Conservation (phyloP, 2,797 vertebrate species). For the Dipus sagitta region DNA sequence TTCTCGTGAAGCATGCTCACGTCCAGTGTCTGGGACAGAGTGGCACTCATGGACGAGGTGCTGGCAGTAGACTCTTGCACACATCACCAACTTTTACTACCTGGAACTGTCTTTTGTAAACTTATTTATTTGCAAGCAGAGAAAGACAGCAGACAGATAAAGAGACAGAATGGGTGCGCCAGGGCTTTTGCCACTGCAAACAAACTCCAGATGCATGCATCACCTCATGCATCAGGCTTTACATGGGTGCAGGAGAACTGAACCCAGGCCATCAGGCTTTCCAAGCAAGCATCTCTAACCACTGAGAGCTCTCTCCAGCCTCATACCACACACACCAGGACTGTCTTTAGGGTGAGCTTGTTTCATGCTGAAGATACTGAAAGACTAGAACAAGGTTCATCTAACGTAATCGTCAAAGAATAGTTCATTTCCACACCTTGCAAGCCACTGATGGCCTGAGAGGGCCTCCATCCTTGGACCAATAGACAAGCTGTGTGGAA, state of each 20-base stretch:
- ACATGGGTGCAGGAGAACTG: too few relatives aligned
- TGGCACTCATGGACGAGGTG: neutral
- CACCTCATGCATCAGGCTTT: too few relatives aligned
- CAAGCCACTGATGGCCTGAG: neutral
- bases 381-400: neutral
- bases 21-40: neutral
- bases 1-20: neutral
- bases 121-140: too few relatives aligned
- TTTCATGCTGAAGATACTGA: slow-evolving; percentile 14
- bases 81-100: neutral
- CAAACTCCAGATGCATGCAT: too few relatives aligned
- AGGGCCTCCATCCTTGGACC: neutral
- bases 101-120: too few relatives aligned
- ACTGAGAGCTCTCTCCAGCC: too few relatives aligned
- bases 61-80: neutral
- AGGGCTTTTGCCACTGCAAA: too few relatives aligned
- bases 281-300: too few relatives aligned
- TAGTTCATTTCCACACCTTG: neutral
- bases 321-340: neutral
- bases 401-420: slow-evolving; percentile 3
- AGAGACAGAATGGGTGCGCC: too few relatives aligned
- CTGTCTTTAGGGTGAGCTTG: neutral
- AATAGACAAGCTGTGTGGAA: neutral
- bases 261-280: too few relatives aligned
- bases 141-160: too few relatives aligned